Percentiles rank a stretch among this genome's conserved stretches.
phyloP scores from a whole-genome alignment of 30 jellyfish, hydroid and myxozoan genomes.

The Catostylus mosaicus region DNA sequence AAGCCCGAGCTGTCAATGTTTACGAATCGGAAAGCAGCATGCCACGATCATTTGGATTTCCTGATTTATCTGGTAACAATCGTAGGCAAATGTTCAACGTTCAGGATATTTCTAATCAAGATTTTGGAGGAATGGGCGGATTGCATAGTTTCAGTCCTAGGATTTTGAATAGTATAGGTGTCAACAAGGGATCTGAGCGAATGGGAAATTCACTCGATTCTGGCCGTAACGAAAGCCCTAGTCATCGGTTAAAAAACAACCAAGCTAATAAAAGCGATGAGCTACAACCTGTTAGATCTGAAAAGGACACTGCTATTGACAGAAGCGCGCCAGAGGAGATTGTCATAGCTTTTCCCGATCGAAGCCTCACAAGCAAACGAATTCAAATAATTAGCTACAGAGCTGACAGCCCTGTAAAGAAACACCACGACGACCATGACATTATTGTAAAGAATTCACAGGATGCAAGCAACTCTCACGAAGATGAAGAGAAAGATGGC shows the following conservation, averaged over 20 bases:
- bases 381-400: constrained; percentile 39
- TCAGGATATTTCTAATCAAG: constrained; percentile 2
- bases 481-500: neutral
- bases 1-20: constrained; percentile 2
- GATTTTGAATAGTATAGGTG: neutral
- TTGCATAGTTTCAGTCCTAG: constrained; percentile 45
- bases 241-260: neutral
- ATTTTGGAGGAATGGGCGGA: constrained; percentile 3
- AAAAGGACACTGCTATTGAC: neutral
- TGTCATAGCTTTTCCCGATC: constrained; percentile 28
- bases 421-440: neutral
- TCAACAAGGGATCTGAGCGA: neutral
- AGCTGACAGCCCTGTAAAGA: constrained; percentile 22
- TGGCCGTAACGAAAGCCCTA: neutral
- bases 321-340: neutral
- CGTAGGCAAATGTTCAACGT: constrained; percentile 38
- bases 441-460: neutral
- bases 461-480: neutral
- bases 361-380: constrained; percentile 31
- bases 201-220: neutral
- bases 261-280: neutral
- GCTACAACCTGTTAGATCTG: neutral
- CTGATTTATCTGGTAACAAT: constrained; percentile 9
- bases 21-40: neutral
- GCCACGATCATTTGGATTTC: neutral